A percentile compares a stretch with the other conserved stretches of the same genome.
phyloP scores from a whole-genome alignment of 30 jellyfish, hydroid and myxozoan genomes.

The Aurelia coerulea region DNA sequence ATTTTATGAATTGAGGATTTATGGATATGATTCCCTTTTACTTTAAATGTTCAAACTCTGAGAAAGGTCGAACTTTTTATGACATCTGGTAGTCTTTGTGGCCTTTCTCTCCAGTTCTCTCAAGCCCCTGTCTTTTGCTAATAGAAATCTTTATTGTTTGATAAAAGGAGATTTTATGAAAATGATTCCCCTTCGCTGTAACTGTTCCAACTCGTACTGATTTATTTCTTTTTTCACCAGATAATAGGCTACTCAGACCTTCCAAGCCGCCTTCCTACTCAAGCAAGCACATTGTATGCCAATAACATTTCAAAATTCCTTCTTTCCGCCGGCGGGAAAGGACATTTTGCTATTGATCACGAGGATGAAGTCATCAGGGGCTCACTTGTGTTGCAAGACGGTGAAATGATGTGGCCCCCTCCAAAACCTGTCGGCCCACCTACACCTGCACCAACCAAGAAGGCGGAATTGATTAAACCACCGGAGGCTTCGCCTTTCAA shows the following conservation, averaged over 20 bases:
- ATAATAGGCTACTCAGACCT: conserved; percentile 90
- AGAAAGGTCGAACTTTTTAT: too few relatives aligned
- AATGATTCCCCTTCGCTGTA: too few relatives aligned
- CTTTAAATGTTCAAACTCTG: too few relatives aligned
- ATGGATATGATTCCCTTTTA: too few relatives aligned
- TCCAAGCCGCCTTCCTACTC: conserved; percentile 98
- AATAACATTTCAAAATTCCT: conserved; percentile 88
- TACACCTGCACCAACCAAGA: conserved; percentile 64
- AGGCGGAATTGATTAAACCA: conserved; percentile 47
- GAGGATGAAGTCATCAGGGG: conserved; percentile 96
- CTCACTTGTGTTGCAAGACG: conserved; percentile 78
- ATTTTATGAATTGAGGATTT: too few relatives aligned
- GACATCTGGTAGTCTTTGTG: too few relatives aligned
- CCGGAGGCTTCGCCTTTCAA: conserved; percentile 84
- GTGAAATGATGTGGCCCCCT: conserved; percentile 95
- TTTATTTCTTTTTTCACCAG: conserved; percentile 3
- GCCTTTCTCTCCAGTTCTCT: too few relatives aligned
- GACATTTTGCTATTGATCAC: conserved; percentile 76
- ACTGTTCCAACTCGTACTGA: too few relatives aligned
- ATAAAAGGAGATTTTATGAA: too few relatives aligned
- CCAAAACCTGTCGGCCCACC: conserved; percentile 88
- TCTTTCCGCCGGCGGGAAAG: conserved; percentile 95
- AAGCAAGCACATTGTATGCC: conserved; percentile 87
- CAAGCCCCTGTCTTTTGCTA: too few relatives aligned
- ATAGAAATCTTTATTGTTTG: too few relatives aligned